Evolutionary conservation across 2,113 vertebrate species (phyloP), one percentile per base, ranked within the genome.

Genomic region (Phylloscopus trochiloides): DNA sequence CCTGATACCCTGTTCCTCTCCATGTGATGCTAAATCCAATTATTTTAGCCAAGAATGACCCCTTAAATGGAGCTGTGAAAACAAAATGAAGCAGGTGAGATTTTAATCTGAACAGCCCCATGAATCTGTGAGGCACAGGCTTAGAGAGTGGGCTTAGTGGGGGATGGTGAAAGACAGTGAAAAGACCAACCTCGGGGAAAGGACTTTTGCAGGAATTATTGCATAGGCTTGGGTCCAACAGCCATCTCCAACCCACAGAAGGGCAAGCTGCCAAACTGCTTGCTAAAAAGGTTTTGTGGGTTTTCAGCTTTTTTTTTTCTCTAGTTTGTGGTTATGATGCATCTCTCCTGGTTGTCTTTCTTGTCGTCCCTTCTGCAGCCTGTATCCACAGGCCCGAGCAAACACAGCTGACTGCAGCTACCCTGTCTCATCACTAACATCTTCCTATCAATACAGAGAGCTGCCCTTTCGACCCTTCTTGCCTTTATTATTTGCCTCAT

Each of bases 101-200:
- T 84, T 65, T 82, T 28, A 88, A 38, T 42, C 20, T 38, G 48
- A 34, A 63, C 1, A 78, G 15, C 34, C 18, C 25, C 10, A 0
- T 21, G 45, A 71, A 28, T 51, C 50, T 70, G 22, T 34, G 40
- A 73, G 42, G n/a, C 17, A 89, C 12, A 66, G 48, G 36, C 18
- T 76, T 48, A 45, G 14, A 62, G 40, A 75, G 31, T 4, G 10
- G 29, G 61, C 29, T 85, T 34, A 81, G 36, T 5, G 4, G 13
- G 21, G 25, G 5, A 34, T 0, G 0, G 6, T 22, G 8, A n/a
- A n/a, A n/a, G n/a, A n/a, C n/a, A n/a, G 32, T 79, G 40, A 51
- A 55, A 75, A 52, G 9, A 47, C 6, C 26, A 50, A 34, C 8
- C n/a, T 5, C 0, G 0, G 12, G 29, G 32, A 82, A 75, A 90